Conservation (phyloP, 2,113 vertebrate species). For the Cebus imitator region DNA sequence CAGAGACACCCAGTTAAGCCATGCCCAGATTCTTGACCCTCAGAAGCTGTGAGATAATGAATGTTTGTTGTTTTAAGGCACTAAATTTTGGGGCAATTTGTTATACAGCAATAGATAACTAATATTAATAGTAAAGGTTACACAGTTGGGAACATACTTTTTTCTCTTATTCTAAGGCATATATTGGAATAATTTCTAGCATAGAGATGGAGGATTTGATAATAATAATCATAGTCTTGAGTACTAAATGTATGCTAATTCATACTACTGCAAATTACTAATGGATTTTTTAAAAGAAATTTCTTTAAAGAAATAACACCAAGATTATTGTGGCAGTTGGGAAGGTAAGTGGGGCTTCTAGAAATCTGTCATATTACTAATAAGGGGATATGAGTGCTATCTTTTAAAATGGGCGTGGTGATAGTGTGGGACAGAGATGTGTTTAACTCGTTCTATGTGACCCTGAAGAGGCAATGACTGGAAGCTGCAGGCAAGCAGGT, state of each 20-base stretch:
- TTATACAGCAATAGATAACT: background rate
- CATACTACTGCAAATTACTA: background rate
- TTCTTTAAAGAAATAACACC: background rate
- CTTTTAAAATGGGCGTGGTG: background rate
- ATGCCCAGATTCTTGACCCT: background rate
- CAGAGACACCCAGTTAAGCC: background rate
- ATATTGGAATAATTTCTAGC: conserved; percentile 3
- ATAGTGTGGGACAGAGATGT: background rate
- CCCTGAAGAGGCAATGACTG: background rate
- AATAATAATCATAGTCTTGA: background rate
- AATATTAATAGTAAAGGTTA: background rate
- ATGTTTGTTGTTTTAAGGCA: background rate
- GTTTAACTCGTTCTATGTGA: background rate
- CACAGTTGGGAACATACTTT: background rate
- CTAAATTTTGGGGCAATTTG: background rate
- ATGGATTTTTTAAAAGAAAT: background rate
- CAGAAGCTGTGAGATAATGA: background rate
- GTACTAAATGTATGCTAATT: background rate
- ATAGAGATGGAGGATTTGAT: background rate
- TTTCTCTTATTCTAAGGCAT: background rate
- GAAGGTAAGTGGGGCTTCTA: background rate
- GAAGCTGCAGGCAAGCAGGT: background rate
- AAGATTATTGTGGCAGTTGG: background rate
- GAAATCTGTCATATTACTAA: background rate
- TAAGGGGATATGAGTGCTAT: background rate